phyloP scores from a whole-genome alignment of 2,797 vertebrate species.

The Vultur gryphus region DNA sequence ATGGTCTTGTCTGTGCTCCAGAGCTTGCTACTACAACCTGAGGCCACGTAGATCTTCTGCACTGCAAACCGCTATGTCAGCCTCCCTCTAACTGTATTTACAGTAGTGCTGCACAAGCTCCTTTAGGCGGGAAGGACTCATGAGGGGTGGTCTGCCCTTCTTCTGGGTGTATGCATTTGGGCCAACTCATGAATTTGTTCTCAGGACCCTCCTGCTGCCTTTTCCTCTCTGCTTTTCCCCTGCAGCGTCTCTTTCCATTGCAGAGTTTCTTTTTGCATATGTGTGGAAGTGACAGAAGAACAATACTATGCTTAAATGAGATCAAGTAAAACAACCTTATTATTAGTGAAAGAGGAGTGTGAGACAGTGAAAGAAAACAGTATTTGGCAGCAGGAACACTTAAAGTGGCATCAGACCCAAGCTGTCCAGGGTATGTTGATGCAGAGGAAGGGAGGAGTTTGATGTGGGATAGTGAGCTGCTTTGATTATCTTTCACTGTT shows the following conservation, averaged over 20 bases:
- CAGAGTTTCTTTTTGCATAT: background rate
- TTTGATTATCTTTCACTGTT: background rate
- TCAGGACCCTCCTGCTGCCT: background rate
- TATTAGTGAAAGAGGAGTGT: background rate
- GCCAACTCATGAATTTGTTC: background rate
- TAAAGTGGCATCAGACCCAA: background rate
- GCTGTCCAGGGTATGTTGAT: background rate
- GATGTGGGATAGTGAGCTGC: background rate
- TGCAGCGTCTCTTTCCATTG: background rate
- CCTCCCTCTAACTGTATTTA: background rate
- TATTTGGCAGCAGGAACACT: background rate
- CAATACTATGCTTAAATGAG: background rate
- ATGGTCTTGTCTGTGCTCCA: background rate
- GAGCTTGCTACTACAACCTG: fast-evolving
- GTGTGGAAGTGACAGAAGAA: background rate
- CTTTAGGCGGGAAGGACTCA: background rate
- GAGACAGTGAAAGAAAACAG: background rate
- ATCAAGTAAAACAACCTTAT: background rate
- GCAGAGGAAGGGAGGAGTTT: background rate
- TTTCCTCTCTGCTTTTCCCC: background rate
- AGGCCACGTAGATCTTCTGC: fast-evolving
- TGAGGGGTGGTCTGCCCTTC: background rate
- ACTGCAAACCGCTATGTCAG: background rate
- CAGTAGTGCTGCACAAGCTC: background rate
- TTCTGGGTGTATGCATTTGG: background rate